Base-by-base conservation (phyloP, 2,888 invertebrate genomes). In the Bursaphelenchus okinawaensis region DNA sequence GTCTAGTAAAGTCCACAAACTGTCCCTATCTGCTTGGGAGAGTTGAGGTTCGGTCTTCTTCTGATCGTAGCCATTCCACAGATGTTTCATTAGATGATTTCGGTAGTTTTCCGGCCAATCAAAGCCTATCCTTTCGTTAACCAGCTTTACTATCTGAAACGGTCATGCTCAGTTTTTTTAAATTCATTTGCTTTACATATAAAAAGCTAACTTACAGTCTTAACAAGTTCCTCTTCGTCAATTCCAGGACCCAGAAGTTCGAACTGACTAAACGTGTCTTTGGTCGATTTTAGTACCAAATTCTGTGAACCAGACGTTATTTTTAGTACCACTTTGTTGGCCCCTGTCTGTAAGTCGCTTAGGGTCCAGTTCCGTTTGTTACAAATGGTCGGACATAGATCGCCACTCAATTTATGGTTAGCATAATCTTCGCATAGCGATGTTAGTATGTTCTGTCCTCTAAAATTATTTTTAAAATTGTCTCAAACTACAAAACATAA, bases 311-410 rank as follows among this genome's bases (percentile, higher is more conserved):
- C 75, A 29, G 73, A 68, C 29, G 73, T 71, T 31, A 83, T 54
- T 23, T 63, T 68, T 24, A 78, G 27, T 19, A 73, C 75, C 24
- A 73, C 68, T 61, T 82, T 82, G 67, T 75, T 72, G 31, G 71
- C 75, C 20, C 72, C 73, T 40, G 77, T 72, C 57, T 77, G 74
- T 54, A 75, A 78, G 60, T 83, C 80, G 16, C 71, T 67, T 24
- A 82, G 67, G 2, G 72, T 65, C 72, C 75, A 82, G 54, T 79
- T 75, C 28, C 70, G 57, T 52, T 29, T 40, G 31, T 65, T 74
- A 62, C 81, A 82, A 7, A 81, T 62, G n/a, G 75, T 71, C 62
- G 70, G 70, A 65, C 82, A 82, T 4, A 79, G 68, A 62, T 80
- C 80, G 12, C 82, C 82, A 6, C 76, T 52, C 28, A 69, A 65